Conservation (phyloP, 2,113 vertebrate species). For the Chionomys nivalis region DNA sequence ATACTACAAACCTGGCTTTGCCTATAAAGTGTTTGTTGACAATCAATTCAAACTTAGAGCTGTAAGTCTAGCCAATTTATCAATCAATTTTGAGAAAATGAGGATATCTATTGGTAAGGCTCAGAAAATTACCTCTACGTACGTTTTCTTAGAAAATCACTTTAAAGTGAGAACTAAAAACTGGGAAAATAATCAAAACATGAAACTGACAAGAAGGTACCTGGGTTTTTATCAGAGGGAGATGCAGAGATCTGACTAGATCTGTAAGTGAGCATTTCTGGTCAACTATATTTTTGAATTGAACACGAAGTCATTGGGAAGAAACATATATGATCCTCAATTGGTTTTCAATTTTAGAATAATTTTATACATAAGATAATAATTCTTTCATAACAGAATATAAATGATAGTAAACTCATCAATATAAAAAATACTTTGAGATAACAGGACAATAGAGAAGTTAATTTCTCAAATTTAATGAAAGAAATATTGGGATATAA, state of each 20-base stretch:
- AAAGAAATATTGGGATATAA: background rate
- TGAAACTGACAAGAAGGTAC: background rate
- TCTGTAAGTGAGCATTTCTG: background rate
- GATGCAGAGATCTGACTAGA: background rate
- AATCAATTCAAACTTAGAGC: background rate
- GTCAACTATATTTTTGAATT: background rate
- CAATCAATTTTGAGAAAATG: background rate
- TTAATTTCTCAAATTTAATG: background rate
- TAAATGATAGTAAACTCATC: background rate
- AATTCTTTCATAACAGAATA: background rate
- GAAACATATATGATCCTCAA: background rate
- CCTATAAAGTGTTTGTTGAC: background rate
- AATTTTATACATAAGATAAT: background rate
- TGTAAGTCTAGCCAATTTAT: background rate
- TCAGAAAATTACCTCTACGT: background rate
- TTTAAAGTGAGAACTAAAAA: background rate
- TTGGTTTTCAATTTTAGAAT: slow-evolving; percentile 25
- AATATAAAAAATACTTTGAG: background rate
- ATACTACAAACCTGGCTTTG: background rate
- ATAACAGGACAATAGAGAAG: background rate
- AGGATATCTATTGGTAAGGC: background rate
- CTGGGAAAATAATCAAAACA: background rate
- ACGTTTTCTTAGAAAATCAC: background rate
- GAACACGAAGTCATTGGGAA: background rate
- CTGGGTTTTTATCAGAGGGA: background rate